phyloP scores from a whole-genome alignment of 2,797 vertebrate species.

The Anas georgica region DNA sequence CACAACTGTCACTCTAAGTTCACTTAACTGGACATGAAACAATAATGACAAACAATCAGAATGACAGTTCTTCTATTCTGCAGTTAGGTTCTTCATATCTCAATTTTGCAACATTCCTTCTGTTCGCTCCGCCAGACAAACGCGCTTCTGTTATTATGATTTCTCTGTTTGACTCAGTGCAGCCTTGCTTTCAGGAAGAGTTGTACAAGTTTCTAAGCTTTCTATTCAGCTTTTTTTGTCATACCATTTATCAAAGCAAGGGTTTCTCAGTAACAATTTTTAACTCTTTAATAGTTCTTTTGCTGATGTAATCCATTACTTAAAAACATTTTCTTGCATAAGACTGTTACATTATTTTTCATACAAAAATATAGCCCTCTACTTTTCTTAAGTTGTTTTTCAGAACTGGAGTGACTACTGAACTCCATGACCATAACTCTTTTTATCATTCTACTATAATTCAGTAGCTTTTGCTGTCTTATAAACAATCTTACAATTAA shows the following conservation, averaged over 20 bases:
- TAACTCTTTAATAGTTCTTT: conserved; percentile 67
- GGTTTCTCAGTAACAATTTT: conserved; percentile 61
- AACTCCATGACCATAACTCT: conserved; percentile 70
- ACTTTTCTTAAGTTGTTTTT: conserved; percentile 53
- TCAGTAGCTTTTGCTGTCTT: conserved; percentile 79
- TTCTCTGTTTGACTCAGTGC: conserved; percentile 64
- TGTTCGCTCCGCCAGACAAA: conserved; percentile 63
- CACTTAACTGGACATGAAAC: conserved; percentile 66
- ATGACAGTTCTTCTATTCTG: conserved; percentile 61
- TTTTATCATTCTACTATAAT: conserved; percentile 77
- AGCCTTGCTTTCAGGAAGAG: conserved; percentile 66
- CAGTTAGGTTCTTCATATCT: conserved; percentile 60
- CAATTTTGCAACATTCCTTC: conserved; percentile 62
- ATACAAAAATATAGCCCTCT: conserved; percentile 55
- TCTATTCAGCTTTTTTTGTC: conserved; percentile 47
- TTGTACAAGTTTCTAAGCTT: conserved; percentile 58
- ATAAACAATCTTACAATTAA: conserved; percentile 82
- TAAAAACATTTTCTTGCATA: conserved; percentile 27
- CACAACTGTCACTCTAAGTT: conserved; percentile 49
- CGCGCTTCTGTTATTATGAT: conserved; percentile 64
- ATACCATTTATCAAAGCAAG: conserved; percentile 42
- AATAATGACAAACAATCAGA: conserved; percentile 60
- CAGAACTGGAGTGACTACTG: conserved; percentile 58
- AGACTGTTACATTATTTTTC: conserved; percentile 58
- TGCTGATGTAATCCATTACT: conserved; percentile 56